Evolutionary conservation across 2,113 vertebrate genomes (phyloP).

Genomic region (Percopsis transmontana): DNA sequence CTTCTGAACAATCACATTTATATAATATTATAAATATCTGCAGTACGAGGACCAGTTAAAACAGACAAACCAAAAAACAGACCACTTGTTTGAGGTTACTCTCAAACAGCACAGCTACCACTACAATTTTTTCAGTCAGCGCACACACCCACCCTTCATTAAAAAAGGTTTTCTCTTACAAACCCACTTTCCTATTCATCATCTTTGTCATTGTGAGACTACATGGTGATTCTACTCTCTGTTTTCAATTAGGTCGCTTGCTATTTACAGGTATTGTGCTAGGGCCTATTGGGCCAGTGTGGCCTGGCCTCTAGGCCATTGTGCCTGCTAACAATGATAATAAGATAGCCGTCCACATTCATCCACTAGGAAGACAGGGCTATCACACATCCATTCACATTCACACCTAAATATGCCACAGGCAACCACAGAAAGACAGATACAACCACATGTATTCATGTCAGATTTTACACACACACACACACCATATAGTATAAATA

Average conservation of each 20-base stretch:
- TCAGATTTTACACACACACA: too few species aligned
- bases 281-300: conserved; percentile 64
- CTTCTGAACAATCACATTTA: too few species aligned
- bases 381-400: conserved; percentile 62
- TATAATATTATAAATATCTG: too few species aligned
- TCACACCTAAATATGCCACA: too few species aligned
- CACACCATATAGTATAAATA: too few species aligned
- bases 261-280: conserved; percentile 84
- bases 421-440: too few species aligned
- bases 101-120: not conserved
- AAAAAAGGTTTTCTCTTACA: conserved; percentile 72
- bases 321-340: conserved; percentile 91
- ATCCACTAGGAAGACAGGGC: conserved; percentile 80
- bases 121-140: conserved; percentile 25
- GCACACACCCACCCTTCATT: conserved; percentile 65
- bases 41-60: too few species aligned
- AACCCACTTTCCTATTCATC: conserved; percentile 81
- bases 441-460: too few species aligned
- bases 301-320: conserved; percentile 81
- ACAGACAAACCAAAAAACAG: too few species aligned
- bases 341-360: conserved; percentile 86
- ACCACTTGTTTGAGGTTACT: too few species aligned
- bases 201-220: conserved; percentile 82
- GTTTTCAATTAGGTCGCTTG: conserved; percentile 84
- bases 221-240: conserved; percentile 79